Conservation (phyloP, 2,888 invertebrate species). For the Villa cingulata region DNA sequence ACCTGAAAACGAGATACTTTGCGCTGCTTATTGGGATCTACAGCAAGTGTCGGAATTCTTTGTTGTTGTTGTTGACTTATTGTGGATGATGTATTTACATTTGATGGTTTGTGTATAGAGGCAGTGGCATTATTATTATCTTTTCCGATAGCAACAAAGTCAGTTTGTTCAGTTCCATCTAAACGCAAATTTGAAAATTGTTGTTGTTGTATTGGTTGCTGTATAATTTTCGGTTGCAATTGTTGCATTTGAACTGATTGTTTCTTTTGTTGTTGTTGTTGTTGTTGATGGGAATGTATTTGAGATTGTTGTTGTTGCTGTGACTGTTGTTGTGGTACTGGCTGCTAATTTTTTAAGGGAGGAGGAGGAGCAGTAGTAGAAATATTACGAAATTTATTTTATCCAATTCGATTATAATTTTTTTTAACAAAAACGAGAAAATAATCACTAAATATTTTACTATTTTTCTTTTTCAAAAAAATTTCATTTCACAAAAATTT, state of each 20-base stretch:
- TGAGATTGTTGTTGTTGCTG: conserved; percentile 5
- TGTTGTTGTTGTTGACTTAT: background rate
- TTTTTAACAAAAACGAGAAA: too few species aligned
- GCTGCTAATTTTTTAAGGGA: too few species aligned
- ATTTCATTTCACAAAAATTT: too few species aligned
- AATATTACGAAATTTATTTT: too few species aligned
- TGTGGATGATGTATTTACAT: background rate
- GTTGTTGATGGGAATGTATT: background rate
- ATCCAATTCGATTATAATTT: too few species aligned
- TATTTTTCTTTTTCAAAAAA: too few species aligned
- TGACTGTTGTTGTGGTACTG: conserved; percentile 1
- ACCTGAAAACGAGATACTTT: conserved; percentile 68
- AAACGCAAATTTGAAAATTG: background rate
- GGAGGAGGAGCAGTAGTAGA: too few species aligned
- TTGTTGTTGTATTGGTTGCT: conserved; percentile 4
- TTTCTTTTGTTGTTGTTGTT: conserved; percentile 23
- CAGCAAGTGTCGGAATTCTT: background rate
- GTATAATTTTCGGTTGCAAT: conserved; percentile 10
- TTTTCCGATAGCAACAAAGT: background rate
- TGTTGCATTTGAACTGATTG: conserved; percentile 5
- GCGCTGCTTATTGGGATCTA: conserved; percentile 21
- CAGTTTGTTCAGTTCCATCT: background rate
- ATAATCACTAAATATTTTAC: too few species aligned
- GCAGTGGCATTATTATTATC: background rate
- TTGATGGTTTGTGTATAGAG: background rate